Base-by-base conservation (phyloP, 2,113 vertebrate species). In the Chloropsis cyanopogon region DNA sequence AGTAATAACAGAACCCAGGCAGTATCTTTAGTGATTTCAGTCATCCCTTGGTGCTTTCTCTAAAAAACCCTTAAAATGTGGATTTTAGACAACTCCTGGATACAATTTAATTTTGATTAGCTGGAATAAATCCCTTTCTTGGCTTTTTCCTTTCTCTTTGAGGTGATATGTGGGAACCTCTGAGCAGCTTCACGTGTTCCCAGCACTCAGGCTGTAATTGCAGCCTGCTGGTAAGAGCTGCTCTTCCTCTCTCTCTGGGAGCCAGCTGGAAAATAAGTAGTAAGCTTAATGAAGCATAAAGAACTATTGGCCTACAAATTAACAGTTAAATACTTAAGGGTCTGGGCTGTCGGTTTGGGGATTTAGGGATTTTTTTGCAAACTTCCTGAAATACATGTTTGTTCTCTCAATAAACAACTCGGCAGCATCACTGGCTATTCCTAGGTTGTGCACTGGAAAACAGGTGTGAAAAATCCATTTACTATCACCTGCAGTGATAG, bases 221-320 rank as follows among this genome's bases (percentile, higher is more conserved):
- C 75, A 76, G 61, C 33, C 28, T 4, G 0, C 50, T 75, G 29
- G 2, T 47, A 7, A 52, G 75, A 69, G 63, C 56, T 52, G 46
- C 63, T 84, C 73, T 41, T 19, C 41, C 66, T 14, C 41, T 73
- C 14, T 86, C 47, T 35, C 29, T 57, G 60, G 54, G 75, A 93
- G 41, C 37, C 90, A 82, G 82, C 70, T 90, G 66, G 77, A 54
- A 77, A 82, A 83, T 66, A 57, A 90, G 25, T 20, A 80, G 23
- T 20, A 47, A 93, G 33, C 71, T 17, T 85, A 90, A 87, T 0
- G 0, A 82, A 72, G 49, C 49, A 7, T 54, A 59, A 76, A 49
- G 56, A 82, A 14, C 75, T 92, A 33, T 21, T 93, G 64, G 47
- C 69, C 65, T 84, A 20, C 54, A 92, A 49, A 95, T 95, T 82